Conservation (phyloP, 2,113 vertebrate genomes). For the Aythya baeri region DNA sequence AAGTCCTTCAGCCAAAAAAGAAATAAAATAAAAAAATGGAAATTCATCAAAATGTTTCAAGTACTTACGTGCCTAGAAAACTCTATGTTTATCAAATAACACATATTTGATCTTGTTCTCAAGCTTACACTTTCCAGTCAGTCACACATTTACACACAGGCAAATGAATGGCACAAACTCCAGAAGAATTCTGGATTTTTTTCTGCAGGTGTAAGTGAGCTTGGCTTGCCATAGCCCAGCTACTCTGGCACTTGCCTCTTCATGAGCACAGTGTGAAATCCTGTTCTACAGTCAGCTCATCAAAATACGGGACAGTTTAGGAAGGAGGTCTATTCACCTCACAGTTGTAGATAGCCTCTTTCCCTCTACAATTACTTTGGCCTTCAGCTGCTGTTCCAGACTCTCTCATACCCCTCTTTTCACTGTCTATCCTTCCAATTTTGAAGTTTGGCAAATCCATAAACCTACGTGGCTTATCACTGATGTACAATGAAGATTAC, state of each 20-base stretch:
- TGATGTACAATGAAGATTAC: not conserved
- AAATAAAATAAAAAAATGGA: not conserved
- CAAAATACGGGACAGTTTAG: not conserved
- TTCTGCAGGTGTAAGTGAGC: not conserved
- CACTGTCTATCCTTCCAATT: not conserved
- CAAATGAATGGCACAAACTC: not conserved
- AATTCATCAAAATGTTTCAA: not conserved
- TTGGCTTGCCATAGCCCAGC: not conserved
- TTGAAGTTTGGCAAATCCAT: not conserved
- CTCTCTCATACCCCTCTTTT: not conserved
- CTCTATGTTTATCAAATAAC: not conserved
- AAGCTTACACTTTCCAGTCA: not conserved
- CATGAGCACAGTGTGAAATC: not conserved
- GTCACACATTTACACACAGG: not conserved
- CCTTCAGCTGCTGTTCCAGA: not conserved
- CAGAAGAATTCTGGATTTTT: not conserved
- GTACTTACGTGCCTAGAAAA: not conserved
- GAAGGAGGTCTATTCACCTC: not conserved
- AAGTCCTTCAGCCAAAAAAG: not conserved
- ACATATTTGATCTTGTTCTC: not conserved
- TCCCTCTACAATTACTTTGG: not conserved
- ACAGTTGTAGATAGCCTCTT: not conserved
- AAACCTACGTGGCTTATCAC: not conserved
- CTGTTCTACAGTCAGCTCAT: not conserved
- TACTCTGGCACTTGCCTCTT: not conserved